phyloP scores from a whole-genome alignment of 2,797 vertebrate species.

The Euphonia xanthogaster region DNA sequence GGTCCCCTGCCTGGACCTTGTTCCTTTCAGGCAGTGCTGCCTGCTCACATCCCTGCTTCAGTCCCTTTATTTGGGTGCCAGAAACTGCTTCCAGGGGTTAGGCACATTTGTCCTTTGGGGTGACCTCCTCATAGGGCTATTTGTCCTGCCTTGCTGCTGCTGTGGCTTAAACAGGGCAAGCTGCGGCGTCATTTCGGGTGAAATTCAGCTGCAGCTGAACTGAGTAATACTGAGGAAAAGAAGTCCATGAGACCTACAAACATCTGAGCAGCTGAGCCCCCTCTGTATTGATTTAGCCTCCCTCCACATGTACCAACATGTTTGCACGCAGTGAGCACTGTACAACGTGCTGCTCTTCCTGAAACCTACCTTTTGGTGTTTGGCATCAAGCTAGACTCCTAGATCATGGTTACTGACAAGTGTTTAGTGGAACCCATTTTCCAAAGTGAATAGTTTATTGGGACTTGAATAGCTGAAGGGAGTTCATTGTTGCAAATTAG shows the following conservation, averaged over 20 bases:
- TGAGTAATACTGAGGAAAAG: neutral
- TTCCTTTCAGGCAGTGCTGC: neutral
- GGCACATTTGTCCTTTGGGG: neutral
- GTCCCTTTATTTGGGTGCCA: neutral
- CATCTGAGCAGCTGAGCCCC: neutral
- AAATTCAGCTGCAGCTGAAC: neutral
- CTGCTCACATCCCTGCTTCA: neutral
- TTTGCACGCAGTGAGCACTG: neutral
- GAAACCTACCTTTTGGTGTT: rapidly evolving
- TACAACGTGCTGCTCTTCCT: neutral
- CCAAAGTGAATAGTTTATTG: neutral
- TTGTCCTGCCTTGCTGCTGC: neutral
- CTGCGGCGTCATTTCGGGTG: neutral
- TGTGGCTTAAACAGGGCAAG: neutral
- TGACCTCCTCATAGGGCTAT: neutral
- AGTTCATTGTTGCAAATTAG: neutral
- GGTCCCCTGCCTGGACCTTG: neutral
- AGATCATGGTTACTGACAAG: neutral
- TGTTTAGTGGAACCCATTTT: neutral
- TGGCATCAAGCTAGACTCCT: neutral
- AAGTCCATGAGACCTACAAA: neutral
- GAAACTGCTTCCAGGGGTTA: neutral
- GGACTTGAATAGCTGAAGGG: neutral
- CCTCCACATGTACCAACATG: neutral
- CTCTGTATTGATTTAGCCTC: neutral